Percentiles rank a stretch among this genome's conserved stretches.
These are phyloP conservation scores for Heliconius ethilla DNA, from an alignment of 2,888 invertebrate species.

Conservation along the genomic window DNA sequence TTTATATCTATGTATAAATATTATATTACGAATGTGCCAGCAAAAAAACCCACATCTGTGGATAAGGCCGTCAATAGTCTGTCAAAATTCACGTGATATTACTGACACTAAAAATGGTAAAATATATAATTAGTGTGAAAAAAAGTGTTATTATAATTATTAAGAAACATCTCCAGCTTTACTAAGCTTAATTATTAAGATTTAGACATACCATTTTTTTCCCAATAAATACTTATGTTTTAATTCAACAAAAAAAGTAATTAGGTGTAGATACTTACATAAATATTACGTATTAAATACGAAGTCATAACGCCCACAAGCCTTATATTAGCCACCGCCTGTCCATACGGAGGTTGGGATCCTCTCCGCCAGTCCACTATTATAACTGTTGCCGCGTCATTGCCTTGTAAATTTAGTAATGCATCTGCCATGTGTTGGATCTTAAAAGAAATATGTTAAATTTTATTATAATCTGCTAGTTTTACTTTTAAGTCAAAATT, in stretches of 20 bases:
- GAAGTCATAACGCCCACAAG: constrained; percentile 92
- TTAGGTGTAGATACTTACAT: constrained; percentile 61
- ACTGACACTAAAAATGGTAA: background rate
- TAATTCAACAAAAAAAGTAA: background rate
- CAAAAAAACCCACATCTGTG: background rate
- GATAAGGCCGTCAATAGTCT: background rate
- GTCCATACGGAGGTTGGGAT: constrained; percentile 93
- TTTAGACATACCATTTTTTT: background rate
- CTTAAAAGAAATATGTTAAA: constrained; percentile 57
- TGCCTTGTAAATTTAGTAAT: constrained; percentile 83
- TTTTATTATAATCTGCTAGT: background rate
- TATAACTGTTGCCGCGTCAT: constrained; percentile 88
- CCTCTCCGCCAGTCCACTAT: constrained; percentile 94
- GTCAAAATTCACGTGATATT: background rate
- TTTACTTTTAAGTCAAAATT: too few species aligned
- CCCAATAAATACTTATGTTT: background rate
- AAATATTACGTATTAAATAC: constrained; percentile 83
- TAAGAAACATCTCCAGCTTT: background rate
- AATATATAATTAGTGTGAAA: background rate
- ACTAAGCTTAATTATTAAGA: background rate
- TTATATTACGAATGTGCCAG: background rate
- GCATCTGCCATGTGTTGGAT: constrained; percentile 87
- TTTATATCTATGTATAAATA: too few species aligned
- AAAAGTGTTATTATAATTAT: background rate
- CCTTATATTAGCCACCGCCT: constrained; percentile 95